Evolutionary conservation across 2,888 invertebrate genomes (phyloP), one percentile per base, ranked within the genome.

Genomic region (Monopis laevigella): DNA sequence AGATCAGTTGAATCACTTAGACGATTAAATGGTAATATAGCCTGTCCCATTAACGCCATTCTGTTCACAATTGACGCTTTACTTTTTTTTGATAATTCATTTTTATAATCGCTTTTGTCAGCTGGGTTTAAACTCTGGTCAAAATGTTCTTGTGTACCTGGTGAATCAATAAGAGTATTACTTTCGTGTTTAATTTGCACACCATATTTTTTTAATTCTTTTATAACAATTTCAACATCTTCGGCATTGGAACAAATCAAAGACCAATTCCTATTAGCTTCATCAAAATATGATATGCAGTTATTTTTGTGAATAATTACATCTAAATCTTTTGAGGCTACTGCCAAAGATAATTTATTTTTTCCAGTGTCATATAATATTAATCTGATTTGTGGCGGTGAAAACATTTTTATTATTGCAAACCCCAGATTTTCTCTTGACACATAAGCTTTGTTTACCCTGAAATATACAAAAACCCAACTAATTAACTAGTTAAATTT

Each of bases 11-110:
- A 74, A 48, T 71, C 70, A 59, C 68, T 71, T 42, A 65, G 60
- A 48, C 53, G 59, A 49, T 53, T 52, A 35, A 58, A 45, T 28
- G 77, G 78, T 41, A 78, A 53, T 19, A 78, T 70, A 44, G 78
- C 72, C 21, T 75, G 75, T 3, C 78, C 77, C 68, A 78, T 68
- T 45, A 48, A 66, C 32, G 78, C 73, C 71, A 78, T 78, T 54
- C 78, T 59, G 50, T 60, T 70, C 36, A 78, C 47, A 46, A 77
- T 65, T 2, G 72, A 66, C 43, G 60, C 57, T 52, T 72, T 78
- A n/a, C 65, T 71, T 59, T 59, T 67, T 49, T 45, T 65, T 38
- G n/a, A n/a, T n/a, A n/a, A n/a, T 42, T 59, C 55, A 40, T 51
- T 48, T 30, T 50, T 48, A 32, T 35, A 39, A 13, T 46, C 11